Base-by-base conservation (phyloP, 2,797 vertebrate species). In the Podarcis lilfordi region DNA sequence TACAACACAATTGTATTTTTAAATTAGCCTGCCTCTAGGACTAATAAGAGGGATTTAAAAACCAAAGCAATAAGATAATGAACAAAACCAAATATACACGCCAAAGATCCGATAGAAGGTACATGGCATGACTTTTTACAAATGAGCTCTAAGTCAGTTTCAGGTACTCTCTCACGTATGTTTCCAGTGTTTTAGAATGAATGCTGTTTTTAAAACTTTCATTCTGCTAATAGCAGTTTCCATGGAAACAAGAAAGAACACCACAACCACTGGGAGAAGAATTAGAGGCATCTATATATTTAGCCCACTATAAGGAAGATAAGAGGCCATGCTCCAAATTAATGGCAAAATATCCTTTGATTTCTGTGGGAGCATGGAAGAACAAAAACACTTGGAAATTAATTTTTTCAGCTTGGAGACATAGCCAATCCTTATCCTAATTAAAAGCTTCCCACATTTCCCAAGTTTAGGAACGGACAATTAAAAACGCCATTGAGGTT, bases 221-320 rank as follows among this genome's bases (percentile, higher is more conserved):
- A 21, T 32, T 92, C 43, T 68, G 15, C 74, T 93, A 91, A 92
- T 87, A 80, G 76, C 85, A 85, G 92, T 95, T 94, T 91, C 95
- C 89, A 94, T 94, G 91, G 95, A 92, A 96, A 96, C 91, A 84
- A 21, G 83, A 90, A 77, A 77, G 84, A 84, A 93, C 89, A 89
- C 86, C 86, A 66, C 76, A 91, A 59, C 35, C 80, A 69, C 50
- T 89, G 35, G 85, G 86, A 84, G 80, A 91, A 84, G 78, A 89
- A 94, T 77, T 64, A 74, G 79, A 92, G 84, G 79, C 88, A 29
- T 90, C 35, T 89, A 82, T 11, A 1, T 35, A 90, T 89, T 84
- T 91, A 50, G 59, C 71, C 25, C 84, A 88, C 87, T 91, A 91
- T 92, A 89, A 66, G 7, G 88, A 76, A 93, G 61, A 37, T 76